Percentiles rank a stretch among this genome's conserved stretches.
Evolutionary conservation across 2,888 invertebrate genomes (phyloP).

Genomic region (Buathra laborator): DNA sequence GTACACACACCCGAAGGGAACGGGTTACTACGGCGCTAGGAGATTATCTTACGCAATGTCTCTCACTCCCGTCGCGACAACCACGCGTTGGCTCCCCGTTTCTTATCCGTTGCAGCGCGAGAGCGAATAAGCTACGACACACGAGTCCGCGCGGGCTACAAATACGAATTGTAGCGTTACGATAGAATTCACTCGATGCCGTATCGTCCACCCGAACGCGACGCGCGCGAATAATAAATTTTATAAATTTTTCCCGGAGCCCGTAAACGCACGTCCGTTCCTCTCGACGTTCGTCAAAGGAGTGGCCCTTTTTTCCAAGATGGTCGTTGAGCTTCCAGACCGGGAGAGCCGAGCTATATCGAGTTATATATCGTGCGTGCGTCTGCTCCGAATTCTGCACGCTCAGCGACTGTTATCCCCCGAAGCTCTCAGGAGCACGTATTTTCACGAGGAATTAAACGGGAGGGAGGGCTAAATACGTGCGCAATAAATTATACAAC

Average conservation of each 20-base stretch:
- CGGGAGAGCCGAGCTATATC: conserved; percentile 19
- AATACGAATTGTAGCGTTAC: neutral
- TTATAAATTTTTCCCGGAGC: neutral
- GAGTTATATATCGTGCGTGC: neutral
- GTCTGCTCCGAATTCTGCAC: conserved; percentile 37
- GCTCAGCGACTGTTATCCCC: conserved; percentile 14
- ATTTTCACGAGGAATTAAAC: neutral
- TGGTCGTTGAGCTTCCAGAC: conserved; percentile 35
- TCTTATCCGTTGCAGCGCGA: neutral
- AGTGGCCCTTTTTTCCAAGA: conserved; percentile 43
- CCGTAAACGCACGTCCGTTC: neutral
- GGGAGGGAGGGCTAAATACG: neutral
- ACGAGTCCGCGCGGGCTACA: neutral
- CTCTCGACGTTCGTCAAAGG: conserved; percentile 39
- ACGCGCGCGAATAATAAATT: neutral
- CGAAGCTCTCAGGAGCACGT: conserved; percentile 31
- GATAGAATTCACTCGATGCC: conserved; percentile 18
- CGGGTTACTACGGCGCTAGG: neutral
- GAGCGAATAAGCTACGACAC: neutral
- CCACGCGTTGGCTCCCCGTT: neutral
- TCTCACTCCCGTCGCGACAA: neutral
- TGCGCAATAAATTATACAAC: conserved; percentile 11
- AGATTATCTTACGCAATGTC: conserved; percentile 6
- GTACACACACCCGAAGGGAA: neutral
- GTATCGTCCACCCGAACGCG: neutral